Conservation (phyloP, 2,888 invertebrate genomes). For the Physocephala rufipes region DNA sequence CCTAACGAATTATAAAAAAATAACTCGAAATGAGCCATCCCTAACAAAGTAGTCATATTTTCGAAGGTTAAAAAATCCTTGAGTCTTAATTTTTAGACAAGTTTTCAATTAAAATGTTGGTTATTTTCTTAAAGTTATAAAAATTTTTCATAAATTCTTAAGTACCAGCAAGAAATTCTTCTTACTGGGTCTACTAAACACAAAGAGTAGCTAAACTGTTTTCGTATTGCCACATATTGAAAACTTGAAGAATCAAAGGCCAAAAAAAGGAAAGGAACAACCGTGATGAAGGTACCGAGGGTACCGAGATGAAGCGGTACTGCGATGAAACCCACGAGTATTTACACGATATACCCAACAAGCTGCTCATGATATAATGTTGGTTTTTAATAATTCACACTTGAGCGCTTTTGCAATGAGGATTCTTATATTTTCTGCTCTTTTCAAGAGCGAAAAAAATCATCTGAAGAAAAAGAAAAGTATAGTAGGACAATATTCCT, state of each 20-base stretch:
- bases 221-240: conserved; percentile 3
- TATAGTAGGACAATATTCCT: background rate
- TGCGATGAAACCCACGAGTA: background rate
- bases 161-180: background rate
- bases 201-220: background rate
- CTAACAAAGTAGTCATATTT: too few species aligned
- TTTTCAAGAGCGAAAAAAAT: background rate
- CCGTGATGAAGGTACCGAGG: background rate
- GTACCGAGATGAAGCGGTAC: background rate
- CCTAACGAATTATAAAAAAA: too few species aligned
- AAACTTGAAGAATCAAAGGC: background rate
- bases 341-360: background rate
- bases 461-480: background rate
- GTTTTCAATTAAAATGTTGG: too few species aligned
- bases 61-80: too few species aligned
- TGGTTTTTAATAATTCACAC: conserved; percentile 28
- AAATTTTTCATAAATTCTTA: too few species aligned
- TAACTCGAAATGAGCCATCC: too few species aligned
- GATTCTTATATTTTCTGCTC: background rate
- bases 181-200: background rate
- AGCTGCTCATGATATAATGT: conserved; percentile 7
- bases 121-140: too few species aligned
- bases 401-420: conserved; percentile 13
- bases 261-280: background rate
- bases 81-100: too few species aligned